Evolutionary conservation across 2,888 invertebrate species (phyloP).

Genomic region (Drosophila mettleri): DNA sequence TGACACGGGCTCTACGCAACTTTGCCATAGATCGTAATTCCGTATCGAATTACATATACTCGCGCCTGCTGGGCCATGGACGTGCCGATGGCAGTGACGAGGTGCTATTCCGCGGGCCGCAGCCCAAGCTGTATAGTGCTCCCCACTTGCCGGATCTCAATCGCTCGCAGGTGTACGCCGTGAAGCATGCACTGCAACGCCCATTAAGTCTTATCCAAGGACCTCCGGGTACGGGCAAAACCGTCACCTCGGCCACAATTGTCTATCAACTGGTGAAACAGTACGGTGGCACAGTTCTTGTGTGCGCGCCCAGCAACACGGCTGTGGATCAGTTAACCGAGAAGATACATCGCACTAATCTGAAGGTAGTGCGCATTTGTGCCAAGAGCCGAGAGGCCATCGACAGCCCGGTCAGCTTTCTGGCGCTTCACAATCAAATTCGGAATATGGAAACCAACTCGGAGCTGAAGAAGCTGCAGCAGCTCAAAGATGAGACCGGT

Average conservation of each 20-base stretch:
- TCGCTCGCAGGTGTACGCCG: slow-evolving; percentile 98
- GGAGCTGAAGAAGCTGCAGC: slow-evolving; percentile 97
- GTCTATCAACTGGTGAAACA: slow-evolving; percentile 99
- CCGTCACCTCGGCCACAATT: slow-evolving; percentile 99
- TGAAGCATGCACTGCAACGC: slow-evolving; percentile 98
- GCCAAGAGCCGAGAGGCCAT: slow-evolving; percentile 99
- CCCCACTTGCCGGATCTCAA: slow-evolving; percentile 99
- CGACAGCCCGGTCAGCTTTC: slow-evolving; percentile 98
- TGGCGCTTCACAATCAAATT: slow-evolving; percentile 98
- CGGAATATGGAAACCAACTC: slow-evolving; percentile 96
- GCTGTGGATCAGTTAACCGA: slow-evolving; percentile 99
- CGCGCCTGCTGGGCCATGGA: slow-evolving; percentile 96
- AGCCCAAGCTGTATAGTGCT: slow-evolving; percentile 98
- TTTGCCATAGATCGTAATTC: slow-evolving; percentile 98
- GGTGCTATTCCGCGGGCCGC: slow-evolving; percentile 92
- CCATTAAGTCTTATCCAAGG: slow-evolving; percentile 98
- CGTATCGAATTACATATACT: slow-evolving; percentile 99
- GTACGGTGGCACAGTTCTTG: slow-evolving; percentile 96
- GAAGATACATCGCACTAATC: slow-evolving; percentile 98
- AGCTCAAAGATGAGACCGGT: slow-evolving; percentile 98
- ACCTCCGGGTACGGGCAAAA: slow-evolving; percentile 96
- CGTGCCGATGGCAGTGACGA: slow-evolving; percentile 98
- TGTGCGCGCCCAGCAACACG: slow-evolving; percentile 99
- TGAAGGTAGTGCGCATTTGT: slow-evolving; percentile 96
- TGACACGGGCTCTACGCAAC: slow-evolving; percentile 97